These are phyloP conservation scores for Neogale vison DNA, from an alignment of 2,113 vertebrate species.

Conservation along the genomic window DNA sequence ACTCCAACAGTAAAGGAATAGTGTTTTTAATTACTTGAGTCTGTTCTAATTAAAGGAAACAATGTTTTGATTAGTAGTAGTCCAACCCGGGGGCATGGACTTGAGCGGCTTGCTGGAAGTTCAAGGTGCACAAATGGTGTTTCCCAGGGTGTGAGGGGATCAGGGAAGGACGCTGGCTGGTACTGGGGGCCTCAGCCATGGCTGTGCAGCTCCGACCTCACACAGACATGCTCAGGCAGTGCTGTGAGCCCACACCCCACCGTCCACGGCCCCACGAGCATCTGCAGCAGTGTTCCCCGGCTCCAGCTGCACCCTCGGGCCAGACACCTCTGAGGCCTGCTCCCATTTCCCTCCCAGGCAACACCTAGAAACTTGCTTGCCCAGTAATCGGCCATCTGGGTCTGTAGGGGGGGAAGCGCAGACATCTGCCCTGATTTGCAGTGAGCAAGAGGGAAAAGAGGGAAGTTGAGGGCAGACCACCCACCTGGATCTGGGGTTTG, in stretches of 20 bases:
- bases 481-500: background rate
- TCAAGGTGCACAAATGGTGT: background rate
- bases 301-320: background rate
- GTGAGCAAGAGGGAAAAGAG: background rate
- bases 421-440: background rate
- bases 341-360: background rate
- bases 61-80: background rate
- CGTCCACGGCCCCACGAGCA: fast-evolving
- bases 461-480: background rate
- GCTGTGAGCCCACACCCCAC: background rate
- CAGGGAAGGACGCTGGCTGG: background rate
- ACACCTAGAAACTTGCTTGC: background rate
- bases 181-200: fast-evolving
- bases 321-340: background rate
- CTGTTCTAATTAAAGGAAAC: background rate
- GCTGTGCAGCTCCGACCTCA: background rate
- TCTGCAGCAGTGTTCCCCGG: background rate
- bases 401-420: background rate
- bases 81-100: background rate
- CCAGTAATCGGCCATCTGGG: background rate
- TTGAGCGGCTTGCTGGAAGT: background rate
- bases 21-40: background rate
- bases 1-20: background rate
- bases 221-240: fast-evolving
- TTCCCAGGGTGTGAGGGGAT: background rate